phyloP scores from a whole-genome alignment of 2,888 invertebrate genomes.

The Archips crataeganus region DNA sequence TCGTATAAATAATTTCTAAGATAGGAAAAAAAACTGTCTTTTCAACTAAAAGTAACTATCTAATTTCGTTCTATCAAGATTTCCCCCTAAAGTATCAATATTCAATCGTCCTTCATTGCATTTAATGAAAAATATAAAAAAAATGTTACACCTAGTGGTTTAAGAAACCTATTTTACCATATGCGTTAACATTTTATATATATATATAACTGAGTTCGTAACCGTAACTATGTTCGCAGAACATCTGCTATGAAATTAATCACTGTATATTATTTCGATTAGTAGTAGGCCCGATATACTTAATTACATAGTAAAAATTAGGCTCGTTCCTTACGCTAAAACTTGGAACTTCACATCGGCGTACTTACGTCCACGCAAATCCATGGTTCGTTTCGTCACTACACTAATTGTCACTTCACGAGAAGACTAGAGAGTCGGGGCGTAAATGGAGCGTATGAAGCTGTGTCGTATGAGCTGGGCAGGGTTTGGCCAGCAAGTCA shows the following conservation, averaged over 20 bases:
- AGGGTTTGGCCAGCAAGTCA: constrained; percentile 77
- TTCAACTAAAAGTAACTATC: constrained; percentile 77
- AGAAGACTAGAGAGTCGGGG: constrained; percentile 78
- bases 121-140: constrained; percentile 81
- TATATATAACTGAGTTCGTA: constrained; percentile 68
- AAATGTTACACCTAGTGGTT: constrained; percentile 81
- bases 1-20: constrained; percentile 79
- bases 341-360: constrained; percentile 59
- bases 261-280: constrained; percentile 69
- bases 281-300: constrained; percentile 76
- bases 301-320: constrained; percentile 75
- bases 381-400: constrained; percentile 49
- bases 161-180: constrained; percentile 83
- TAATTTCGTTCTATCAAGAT: constrained; percentile 71
- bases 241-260: constrained; percentile 48
- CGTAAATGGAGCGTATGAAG: constrained; percentile 74
- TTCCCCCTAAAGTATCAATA: constrained; percentile 69
- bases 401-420: constrained; percentile 64
- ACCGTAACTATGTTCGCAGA: constrained; percentile 62
- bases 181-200: constrained; percentile 81
- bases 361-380: constrained; percentile 56
- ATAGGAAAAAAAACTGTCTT: constrained; percentile 75
- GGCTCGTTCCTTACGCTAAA: constrained; percentile 73
- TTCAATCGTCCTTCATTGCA: constrained; percentile 79
- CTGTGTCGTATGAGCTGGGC: constrained; percentile 72